Percentiles rank a stretch among this genome's conserved stretches.
Evolutionary conservation across 2,888 invertebrate genomes (phyloP).

Genomic region (Coronaproctus castanopsis): DNA sequence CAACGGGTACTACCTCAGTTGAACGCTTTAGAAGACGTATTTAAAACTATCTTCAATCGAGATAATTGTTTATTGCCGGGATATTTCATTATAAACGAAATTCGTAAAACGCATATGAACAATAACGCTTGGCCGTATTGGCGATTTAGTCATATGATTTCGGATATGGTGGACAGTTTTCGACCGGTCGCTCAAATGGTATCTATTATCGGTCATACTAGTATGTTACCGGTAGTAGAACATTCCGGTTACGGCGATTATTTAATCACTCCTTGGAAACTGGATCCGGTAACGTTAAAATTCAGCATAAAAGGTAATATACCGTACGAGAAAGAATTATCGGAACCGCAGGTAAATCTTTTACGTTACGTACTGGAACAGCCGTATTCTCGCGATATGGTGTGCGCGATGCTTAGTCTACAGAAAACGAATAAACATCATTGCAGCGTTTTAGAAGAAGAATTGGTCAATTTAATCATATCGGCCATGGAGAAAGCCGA

Average conservation of each 20-base stretch:
- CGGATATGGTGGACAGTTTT: constrained; percentile 81
- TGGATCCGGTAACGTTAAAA: constrained; percentile 63
- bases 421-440: constrained; percentile 80
- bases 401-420: constrained; percentile 79
- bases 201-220: constrained; percentile 70
- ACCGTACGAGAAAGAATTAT: constrained; percentile 70
- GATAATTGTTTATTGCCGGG: constrained; percentile 80
- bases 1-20: constrained; percentile 62
- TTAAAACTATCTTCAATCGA: constrained; percentile 76
- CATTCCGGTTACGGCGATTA: constrained; percentile 79
- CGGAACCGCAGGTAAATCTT: constrained; percentile 72
- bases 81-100: constrained; percentile 87
- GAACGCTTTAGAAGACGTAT: constrained; percentile 56
- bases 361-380: constrained; percentile 80
- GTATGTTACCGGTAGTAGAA: constrained; percentile 84
- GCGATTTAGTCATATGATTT: constrained; percentile 69
- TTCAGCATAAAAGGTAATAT: constrained; percentile 47
- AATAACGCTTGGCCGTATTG: constrained; percentile 74
- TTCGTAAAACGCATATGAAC: constrained; percentile 69
- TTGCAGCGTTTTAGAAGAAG: constrained; percentile 77
- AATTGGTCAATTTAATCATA: constrained; percentile 75
- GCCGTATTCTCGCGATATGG: constrained; percentile 89
- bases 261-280: constrained; percentile 76
- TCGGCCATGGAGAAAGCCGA: constrained; percentile 83
- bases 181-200: constrained; percentile 89